Evolutionary conservation across 1,140 invertebrate genomes (phyloP).

Genomic region (Rhopalosiphum padi): DNA sequence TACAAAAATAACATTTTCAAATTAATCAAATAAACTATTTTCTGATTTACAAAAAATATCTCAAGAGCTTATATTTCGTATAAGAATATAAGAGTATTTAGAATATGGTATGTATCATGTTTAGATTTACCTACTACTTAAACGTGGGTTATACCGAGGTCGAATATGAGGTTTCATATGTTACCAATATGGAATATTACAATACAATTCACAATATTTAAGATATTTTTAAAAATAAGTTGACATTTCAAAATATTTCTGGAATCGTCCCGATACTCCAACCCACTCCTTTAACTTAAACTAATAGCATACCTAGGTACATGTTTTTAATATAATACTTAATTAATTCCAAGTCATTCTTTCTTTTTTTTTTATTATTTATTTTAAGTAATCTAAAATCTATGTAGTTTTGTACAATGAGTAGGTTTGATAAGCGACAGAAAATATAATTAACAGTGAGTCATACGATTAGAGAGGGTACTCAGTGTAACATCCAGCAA

Average conservation of each 20-base stretch:
- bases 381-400: too few species aligned
- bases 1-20: slow-evolving; percentile 58
- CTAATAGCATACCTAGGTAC: background rate
- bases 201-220: background rate
- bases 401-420: too few species aligned
- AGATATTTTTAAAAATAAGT: background rate
- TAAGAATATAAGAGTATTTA: too few species aligned
- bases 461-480: too few species aligned
- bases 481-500: too few species aligned
- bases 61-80: background rate
- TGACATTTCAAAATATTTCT: background rate
- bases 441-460: too few species aligned
- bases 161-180: background rate
- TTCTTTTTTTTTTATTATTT: too few species aligned
- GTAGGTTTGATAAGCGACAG: too few species aligned
- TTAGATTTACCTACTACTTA: background rate
- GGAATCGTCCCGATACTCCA: background rate
- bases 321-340: background rate
- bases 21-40: background rate
- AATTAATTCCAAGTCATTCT: background rate
- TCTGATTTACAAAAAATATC: background rate
- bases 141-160: background rate
- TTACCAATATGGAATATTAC: background rate
- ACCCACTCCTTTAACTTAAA: background rate
- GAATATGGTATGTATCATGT: background rate